Base-by-base conservation (phyloP, 2,888 invertebrate species). In the Panorpa germanica region DNA sequence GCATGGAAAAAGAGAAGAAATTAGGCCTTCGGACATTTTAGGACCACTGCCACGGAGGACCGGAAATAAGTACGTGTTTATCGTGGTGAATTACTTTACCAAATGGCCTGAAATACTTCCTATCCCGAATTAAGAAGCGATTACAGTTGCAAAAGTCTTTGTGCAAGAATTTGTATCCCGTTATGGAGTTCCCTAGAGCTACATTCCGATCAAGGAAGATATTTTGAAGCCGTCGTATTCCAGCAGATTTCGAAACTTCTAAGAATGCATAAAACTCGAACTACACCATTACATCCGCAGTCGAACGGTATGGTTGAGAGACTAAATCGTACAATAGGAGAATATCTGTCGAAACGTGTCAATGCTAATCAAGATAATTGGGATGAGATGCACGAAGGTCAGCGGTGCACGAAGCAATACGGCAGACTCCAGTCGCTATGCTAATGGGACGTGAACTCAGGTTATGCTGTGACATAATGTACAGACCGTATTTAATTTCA, bases 251-350 rank as follows among this genome's bases (percentile, higher is more conserved):
- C 10, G 8, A 2, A 23, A 5, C 23, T 38, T 5, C 15, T 34
- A 15, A 34, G 35, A n/a, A 35, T 34, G 8, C 22, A 15, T 5
- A 37, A 35, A 25, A 36, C 34, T n/a, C 17, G 31, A n/a, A 41
- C 41, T 4, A 43, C 42, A 3, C 33, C 41, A 5, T 27, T 40
- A 13, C 40, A 40, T 33, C 40, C 43, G 5, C 42, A 41, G 17
- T 43, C 40, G 5, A 39, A 42, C 28, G 41, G 41, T 13, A 39
- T 42, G 39, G 38, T 42, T 3, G 39, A 41, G 11, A 29, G 38
- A 26, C 35, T 40, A 16, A 40, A 42, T 26, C 24, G 32, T 10
- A 40, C 40, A 4, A 30, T 39, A 14, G 17, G 35, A 14, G 10
- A 31, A 11, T 27, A 41, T 30, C 19, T 40, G 14, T 33, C 33